Evolutionary conservation across 2,888 invertebrate genomes (phyloP).

Genomic region (Hipparchia sbordonii): DNA sequence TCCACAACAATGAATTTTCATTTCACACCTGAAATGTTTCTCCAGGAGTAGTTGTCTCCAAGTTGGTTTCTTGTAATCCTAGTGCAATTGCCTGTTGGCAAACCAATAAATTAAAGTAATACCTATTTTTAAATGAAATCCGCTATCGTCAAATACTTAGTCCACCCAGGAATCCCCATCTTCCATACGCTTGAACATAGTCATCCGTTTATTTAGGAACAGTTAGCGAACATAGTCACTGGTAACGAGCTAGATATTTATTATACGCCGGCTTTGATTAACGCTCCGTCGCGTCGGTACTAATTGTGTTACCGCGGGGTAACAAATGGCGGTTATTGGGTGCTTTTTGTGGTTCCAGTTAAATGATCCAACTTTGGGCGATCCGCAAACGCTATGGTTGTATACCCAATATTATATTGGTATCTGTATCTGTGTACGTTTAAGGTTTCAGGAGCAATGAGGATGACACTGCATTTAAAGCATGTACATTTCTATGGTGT

Average conservation of each 20-base stretch:
- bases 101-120: too few relatives aligned
- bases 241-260: not conserved
- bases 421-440: not conserved
- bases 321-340: conserved; percentile 6
- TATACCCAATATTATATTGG: too few relatives aligned
- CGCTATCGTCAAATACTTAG: not conserved
- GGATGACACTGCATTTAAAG: too few relatives aligned
- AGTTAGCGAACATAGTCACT: not conserved
- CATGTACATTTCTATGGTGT: too few relatives aligned
- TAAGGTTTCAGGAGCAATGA: too few relatives aligned
- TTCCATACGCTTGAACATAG: not conserved
- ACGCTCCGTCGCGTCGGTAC: not conserved
- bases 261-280: conserved; percentile 7
- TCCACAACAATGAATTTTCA: too few relatives aligned
- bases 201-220: conserved; percentile 6
- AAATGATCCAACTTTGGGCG: not conserved
- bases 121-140: not conserved
- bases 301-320: not conserved
- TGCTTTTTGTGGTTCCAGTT: conserved; percentile 1
- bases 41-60: too few relatives aligned
- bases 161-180: not conserved
- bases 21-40: too few relatives aligned
- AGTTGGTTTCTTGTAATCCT: too few relatives aligned
- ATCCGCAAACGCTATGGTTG: not conserved
- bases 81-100: too few relatives aligned